Percentiles rank a stretch among this genome's conserved stretches.
phyloP scores from a whole-genome alignment of 2,797 vertebrate species.

The Orestias chungarensis region DNA sequence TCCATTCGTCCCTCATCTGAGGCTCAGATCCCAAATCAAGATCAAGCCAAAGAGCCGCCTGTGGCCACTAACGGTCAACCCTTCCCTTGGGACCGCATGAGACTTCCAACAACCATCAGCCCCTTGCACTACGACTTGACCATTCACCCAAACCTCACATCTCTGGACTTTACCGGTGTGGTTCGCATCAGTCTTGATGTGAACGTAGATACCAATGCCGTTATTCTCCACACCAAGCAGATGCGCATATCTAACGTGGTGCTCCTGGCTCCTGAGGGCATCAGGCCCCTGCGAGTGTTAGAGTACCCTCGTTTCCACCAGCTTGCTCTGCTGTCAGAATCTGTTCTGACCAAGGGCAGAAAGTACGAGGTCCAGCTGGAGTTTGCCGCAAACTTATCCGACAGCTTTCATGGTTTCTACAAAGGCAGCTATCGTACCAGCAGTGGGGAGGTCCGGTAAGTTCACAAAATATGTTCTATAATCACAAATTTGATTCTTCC shows the following conservation, averaged over 20 bases:
- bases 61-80: constrained; percentile 66
- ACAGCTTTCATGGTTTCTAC: constrained; percentile 89
- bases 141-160: constrained; percentile 90
- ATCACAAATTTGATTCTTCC: not conserved
- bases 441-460: constrained; percentile 85
- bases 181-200: constrained; percentile 80
- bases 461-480: not conserved
- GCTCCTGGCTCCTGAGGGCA: constrained; percentile 65
- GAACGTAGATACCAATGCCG: constrained; percentile 67
- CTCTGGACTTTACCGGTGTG: constrained; percentile 80
- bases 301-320: constrained; percentile 83
- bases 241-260: constrained; percentile 75
- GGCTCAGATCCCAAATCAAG: constrained; percentile 57
- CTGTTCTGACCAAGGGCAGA: constrained; percentile 72
- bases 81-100: constrained; percentile 87
- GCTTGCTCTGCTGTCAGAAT: constrained; percentile 80
- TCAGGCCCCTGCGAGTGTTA: constrained; percentile 70
- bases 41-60: constrained; percentile 42
- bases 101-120: constrained; percentile 81
- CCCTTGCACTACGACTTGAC: constrained; percentile 86
- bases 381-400: constrained; percentile 85
- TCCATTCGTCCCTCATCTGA: constrained; percentile 34
- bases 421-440: constrained; percentile 88
- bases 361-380: constrained; percentile 80
- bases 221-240: constrained; percentile 86